These are phyloP conservation scores for Rattus norvegicus DNA, from an alignment of 2,113 vertebrate species.

Conservation along the genomic window GRCr8 NC_086024.1:146930501-146931000, in stretches of 20 bases:
- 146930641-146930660: background rate
- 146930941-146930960: too few species aligned
- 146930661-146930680: background rate
- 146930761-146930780: background rate
- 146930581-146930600: constrained; percentile 4
- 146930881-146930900: background rate
- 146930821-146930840: background rate
- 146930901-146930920: background rate
- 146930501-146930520: background rate
- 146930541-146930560: constrained; percentile 2
- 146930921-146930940: background rate
- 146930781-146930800: constrained; percentile 32
- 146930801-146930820: background rate
- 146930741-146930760: background rate
- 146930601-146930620: background rate
- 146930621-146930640: constrained; percentile 50
- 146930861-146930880: background rate
- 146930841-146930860: background rate
- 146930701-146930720: constrained; percentile 11
- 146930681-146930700: constrained; percentile 16
- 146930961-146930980: too few species aligned
- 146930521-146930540: constrained; percentile 48
- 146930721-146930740: background rate
- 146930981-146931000: too few species aligned
- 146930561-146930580: background rate